Evolutionary conservation across 1,140 invertebrate species (phyloP), one percentile per base, ranked within the genome.

Genomic region (Anastrepha obliqua): DNA sequence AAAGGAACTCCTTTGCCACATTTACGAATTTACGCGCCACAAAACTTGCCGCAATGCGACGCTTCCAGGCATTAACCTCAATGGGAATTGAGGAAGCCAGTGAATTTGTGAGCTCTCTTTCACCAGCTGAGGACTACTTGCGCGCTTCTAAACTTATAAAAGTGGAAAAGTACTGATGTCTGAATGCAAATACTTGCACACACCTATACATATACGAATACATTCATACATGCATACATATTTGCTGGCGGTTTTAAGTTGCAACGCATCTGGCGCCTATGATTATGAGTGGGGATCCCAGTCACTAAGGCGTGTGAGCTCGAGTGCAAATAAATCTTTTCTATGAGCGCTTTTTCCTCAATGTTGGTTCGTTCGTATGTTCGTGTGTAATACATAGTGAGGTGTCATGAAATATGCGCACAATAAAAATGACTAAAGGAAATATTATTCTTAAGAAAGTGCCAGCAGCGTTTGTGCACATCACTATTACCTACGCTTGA

Each of bases 41-140:
- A 81, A 55, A 81, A 81, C 55, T 29, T 81, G 74, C 74, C 74
- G 74, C 74, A 81, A 81, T 81, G 74, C 74, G 74, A 81, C 74
- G 74, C 74, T 81, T 81, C 47, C 74, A 55, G 74, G 74, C 74
- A 81, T 81, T 81, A 58, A 81, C 74, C 74, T 81, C 74, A 55
- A n/a, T 29, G 74, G 74, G 74, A 81, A 81, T 81, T 81, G 74
- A 81, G 74, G 74, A 81, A 58, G 51, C n/a, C 15, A 6, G 8
- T 62, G 60, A 62, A 62, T 62, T 62, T 20, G 74, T 47, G 11
- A 17, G 74, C 44, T 5, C 64, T 3, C 29, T 67, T 9, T 5
- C 74, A n/a, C 74, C 47, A 81, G 74, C 74, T 81, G 74, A 20
- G 15, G 74, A 55, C 20, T 6, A 51, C 74, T 20, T 55, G 47